A percentile compares a stretch with the other conserved stretches of the same genome.
phyloP scores from a whole-genome alignment of 2,113 vertebrate genomes.

The Periophthalmus modestus region DNA sequence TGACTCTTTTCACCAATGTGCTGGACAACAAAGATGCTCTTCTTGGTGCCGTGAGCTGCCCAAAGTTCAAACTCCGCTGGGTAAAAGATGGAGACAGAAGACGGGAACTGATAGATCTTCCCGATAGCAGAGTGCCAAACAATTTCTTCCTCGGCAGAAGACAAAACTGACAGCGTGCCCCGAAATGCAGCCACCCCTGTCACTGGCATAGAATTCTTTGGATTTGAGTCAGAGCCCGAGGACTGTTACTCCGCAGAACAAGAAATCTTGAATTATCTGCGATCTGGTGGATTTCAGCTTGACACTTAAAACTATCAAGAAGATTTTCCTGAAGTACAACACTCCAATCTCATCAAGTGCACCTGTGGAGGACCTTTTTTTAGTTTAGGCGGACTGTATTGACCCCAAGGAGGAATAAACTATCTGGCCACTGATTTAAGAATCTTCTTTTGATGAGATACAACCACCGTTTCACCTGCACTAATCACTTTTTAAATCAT shows the following conservation, averaged over 20 bases:
- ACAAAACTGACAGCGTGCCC: too few species aligned
- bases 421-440: slow-evolving; percentile 19
- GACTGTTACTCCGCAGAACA: slow-evolving; percentile 12
- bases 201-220: slow-evolving; percentile 2
- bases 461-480: slow-evolving; percentile 10
- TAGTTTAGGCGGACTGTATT: slow-evolving; percentile 23
- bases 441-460: slow-evolving; percentile 11
- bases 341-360: slow-evolving; percentile 25
- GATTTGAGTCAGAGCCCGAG: slow-evolving; percentile 12
- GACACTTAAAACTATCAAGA: background rate
- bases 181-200: too few species aligned
- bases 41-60: too few species aligned
- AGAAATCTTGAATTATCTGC: slow-evolving; percentile 23
- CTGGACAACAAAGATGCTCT: slow-evolving; percentile 1
- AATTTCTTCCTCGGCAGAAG: too few species aligned
- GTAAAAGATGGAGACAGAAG: too few species aligned
- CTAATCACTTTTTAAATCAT: slow-evolving; percentile 8
- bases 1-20: too few species aligned
- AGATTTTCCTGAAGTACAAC: slow-evolving; percentile 18
- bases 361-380: slow-evolving; percentile 17
- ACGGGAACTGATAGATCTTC: too few species aligned
- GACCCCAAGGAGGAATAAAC: slow-evolving; percentile 16
- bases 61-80: too few species aligned
- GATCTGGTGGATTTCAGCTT: background rate
- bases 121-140: too few species aligned